These are phyloP conservation scores for Microcebus ravelobensis DNA, from an alignment of 2,113 vertebrate genomes.

Conservation along the genomic window DNA sequence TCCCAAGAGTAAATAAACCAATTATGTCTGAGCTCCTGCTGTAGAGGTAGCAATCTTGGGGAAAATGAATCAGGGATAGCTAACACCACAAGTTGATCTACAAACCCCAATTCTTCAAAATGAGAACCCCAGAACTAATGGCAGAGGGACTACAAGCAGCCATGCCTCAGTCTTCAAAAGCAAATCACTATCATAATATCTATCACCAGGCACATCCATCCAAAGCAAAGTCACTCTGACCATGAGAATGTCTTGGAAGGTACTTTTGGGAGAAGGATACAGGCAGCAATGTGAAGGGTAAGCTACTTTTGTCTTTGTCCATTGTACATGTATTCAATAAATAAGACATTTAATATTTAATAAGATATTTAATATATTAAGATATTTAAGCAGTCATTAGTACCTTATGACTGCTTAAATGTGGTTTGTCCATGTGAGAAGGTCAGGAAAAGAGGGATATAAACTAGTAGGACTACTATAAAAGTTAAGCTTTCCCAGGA, in stretches of 20 bases:
- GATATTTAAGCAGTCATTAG: not conserved
- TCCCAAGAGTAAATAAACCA: not conserved
- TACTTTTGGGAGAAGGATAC: not conserved
- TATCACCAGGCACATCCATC: not conserved
- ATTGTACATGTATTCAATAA: not conserved
- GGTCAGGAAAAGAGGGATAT: not conserved
- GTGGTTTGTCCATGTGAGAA: not conserved
- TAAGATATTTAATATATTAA: not conserved
- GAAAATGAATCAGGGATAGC: not conserved
- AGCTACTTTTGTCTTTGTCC: not conserved
- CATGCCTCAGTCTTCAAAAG: not conserved
- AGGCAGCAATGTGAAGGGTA: not conserved
- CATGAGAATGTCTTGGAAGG: not conserved
- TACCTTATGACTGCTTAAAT: conserved; percentile 13
- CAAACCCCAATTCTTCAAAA: not conserved
- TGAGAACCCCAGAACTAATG: not conserved
- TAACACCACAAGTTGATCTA: not conserved
- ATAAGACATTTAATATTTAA: not conserved
- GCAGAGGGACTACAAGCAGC: not conserved
- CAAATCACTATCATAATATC: not conserved
- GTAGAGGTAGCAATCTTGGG: not conserved
- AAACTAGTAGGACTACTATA: not conserved
- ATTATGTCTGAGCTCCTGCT: not conserved
- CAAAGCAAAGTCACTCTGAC: not conserved
- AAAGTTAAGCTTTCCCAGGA: not conserved